These are phyloP conservation scores for Passer domesticus DNA, from an alignment of 2,113 vertebrate genomes.

Conservation along the genomic window DNA sequence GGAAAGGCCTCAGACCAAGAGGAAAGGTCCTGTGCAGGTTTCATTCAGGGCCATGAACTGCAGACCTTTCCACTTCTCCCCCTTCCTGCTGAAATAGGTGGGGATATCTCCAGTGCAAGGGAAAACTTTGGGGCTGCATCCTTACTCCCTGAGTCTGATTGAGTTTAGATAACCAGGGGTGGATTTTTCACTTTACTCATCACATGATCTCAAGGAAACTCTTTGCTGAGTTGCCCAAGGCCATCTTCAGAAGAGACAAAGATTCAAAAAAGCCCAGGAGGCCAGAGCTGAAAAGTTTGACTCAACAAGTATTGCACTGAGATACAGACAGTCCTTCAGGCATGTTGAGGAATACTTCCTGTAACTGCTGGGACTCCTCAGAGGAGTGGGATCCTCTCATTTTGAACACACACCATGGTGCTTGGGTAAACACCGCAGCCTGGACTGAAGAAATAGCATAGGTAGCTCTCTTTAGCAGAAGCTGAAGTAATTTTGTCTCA, in stretches of 20 bases:
- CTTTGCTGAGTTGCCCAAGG: background rate
- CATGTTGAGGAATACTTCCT: background rate
- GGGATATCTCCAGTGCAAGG: rapidly evolving
- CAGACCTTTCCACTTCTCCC: background rate
- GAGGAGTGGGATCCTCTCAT: background rate
- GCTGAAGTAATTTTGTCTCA: background rate
- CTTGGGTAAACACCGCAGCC: background rate
- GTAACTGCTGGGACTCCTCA: background rate
- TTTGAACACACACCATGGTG: background rate
- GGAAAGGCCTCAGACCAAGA: background rate
- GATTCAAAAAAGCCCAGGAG: background rate
- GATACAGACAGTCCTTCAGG: background rate
- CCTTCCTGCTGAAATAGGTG: background rate
- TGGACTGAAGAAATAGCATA: background rate
- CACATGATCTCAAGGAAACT: background rate
- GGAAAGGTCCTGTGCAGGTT: background rate
- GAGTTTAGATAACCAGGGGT: background rate
- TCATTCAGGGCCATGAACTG: background rate
- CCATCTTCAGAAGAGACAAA: background rate
- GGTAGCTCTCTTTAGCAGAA: background rate
- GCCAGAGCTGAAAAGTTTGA: background rate
- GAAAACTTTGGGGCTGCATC: background rate
- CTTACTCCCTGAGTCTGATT: background rate
- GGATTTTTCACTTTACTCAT: background rate
- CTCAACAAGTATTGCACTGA: background rate